Percentiles rank a stretch among this genome's conserved stretches.
phyloP scores from a whole-genome alignment of 2,113 vertebrate genomes.

The Lathamus discolor region DNA sequence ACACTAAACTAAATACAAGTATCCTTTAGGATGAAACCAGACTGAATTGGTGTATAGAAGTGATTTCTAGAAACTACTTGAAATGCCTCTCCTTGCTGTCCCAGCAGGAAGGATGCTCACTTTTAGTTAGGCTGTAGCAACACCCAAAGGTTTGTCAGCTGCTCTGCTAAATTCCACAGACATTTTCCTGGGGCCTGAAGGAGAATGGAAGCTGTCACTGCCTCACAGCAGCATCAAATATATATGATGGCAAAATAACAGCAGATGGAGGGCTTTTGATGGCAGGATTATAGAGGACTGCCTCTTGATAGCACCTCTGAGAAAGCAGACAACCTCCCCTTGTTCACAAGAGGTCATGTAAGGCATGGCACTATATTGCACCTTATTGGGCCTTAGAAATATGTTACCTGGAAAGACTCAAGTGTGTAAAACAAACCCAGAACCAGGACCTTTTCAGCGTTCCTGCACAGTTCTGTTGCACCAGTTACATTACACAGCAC shows the following conservation, averaged over 20 bases:
- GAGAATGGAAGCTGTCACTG: neutral
- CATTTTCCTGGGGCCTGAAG: neutral
- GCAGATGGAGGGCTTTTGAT: neutral
- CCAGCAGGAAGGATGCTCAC: neutral
- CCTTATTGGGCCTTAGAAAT: neutral
- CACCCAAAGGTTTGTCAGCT: neutral
- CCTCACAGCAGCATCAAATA: neutral
- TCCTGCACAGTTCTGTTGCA: neutral
- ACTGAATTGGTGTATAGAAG: neutral
- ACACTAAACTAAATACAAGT: neutral
- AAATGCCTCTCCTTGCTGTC: neutral
- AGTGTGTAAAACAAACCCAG: neutral
- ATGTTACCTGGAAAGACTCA: neutral
- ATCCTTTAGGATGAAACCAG: neutral
- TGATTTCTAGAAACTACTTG: neutral
- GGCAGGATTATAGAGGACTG: neutral
- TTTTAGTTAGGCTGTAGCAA: neutral
- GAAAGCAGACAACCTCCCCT: neutral
- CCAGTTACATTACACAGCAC: neutral
- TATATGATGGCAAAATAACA: neutral
- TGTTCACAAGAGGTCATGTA: neutral
- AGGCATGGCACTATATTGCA: neutral
- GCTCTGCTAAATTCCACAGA: neutral
- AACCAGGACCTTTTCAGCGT: neutral
- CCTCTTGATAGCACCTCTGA: neutral